phyloP scores from a whole-genome alignment of 1,140 invertebrate species.

The Belonocnema kinseyi region DNA sequence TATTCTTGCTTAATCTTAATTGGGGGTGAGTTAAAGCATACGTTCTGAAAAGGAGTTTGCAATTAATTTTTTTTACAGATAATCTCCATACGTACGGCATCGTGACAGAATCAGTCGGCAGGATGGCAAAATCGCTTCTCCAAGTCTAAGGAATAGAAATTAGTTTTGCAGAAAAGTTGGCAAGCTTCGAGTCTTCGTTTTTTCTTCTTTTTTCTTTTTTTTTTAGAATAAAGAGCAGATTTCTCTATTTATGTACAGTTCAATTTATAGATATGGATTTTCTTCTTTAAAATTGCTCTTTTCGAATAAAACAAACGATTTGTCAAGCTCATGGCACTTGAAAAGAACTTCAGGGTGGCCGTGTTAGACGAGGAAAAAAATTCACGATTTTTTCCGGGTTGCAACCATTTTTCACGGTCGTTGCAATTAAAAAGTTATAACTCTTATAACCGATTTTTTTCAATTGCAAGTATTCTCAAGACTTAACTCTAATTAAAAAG shows the following conservation, averaged over 20 bases:
- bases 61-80: conserved; percentile 17
- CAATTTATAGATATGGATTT: conserved; percentile 32
- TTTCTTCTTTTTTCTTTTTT: too few relatives aligned
- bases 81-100: conserved; percentile 26
- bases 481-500: too few relatives aligned
- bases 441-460: too few relatives aligned
- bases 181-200: conserved; percentile 9
- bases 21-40: conserved; percentile 11
- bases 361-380: too few relatives aligned
- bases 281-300: conserved; percentile 26
- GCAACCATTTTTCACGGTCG: too few relatives aligned
- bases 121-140: background rate
- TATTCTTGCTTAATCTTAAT: background rate
- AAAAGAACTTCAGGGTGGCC: background rate
- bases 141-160: background rate
- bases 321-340: background rate
- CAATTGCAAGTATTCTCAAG: too few relatives aligned
- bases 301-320: conserved; percentile 5
- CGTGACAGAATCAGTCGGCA: conserved; percentile 20
- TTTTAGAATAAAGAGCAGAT: too few relatives aligned
- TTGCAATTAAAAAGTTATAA: too few relatives aligned
- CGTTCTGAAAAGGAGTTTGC: conserved; percentile 5
- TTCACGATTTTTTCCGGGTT: too few relatives aligned
- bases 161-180: conserved; percentile 13
- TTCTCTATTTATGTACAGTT: background rate